Conservation (phyloP, 2,797 vertebrate genomes). For the Typhlichthys eigenmanni region DNA sequence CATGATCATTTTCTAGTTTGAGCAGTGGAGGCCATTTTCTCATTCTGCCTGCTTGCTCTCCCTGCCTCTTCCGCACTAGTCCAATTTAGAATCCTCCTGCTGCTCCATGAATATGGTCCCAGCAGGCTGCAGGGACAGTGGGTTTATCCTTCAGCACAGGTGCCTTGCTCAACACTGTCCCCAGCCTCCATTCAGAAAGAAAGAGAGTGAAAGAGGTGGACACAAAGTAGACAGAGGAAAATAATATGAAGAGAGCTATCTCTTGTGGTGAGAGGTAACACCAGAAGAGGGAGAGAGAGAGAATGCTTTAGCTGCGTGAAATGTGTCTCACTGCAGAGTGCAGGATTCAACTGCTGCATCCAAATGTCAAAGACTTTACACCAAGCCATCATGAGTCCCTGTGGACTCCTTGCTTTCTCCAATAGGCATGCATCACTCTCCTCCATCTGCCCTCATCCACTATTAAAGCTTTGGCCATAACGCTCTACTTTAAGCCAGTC, state of each 20-base stretch:
- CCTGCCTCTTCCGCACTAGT: constrained; percentile 13
- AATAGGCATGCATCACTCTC: constrained; percentile 38
- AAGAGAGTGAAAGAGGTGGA: constrained; percentile 23
- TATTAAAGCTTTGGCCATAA: constrained; percentile 26
- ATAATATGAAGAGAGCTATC: background rate
- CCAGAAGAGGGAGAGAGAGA: background rate
- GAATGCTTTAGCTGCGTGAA: background rate
- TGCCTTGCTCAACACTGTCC: constrained; percentile 38
- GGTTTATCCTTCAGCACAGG: constrained; percentile 54
- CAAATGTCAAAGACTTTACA: constrained; percentile 24
- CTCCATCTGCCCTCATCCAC: constrained; percentile 28
- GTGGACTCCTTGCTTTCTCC: constrained; percentile 41
- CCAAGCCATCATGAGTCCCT: constrained; percentile 36
- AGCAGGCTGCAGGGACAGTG: constrained; percentile 33
- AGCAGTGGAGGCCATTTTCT: constrained; percentile 16
- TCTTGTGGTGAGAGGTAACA: background rate
- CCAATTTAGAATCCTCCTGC: constrained; percentile 42
- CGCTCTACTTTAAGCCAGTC: constrained; percentile 17
- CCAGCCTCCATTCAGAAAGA: constrained; percentile 19
- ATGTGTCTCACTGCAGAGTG: constrained; percentile 15
- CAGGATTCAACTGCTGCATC: constrained; percentile 21
- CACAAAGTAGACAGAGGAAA: background rate
- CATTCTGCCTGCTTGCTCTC: constrained; percentile 19
- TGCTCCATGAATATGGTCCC: constrained; percentile 50
- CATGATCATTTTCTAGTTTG: constrained; percentile 25